Percentiles rank a stretch among this genome's conserved stretches.
Conservation (phyloP, 2,113 vertebrate genomes). For the Ammospiza nelsoni region DNA sequence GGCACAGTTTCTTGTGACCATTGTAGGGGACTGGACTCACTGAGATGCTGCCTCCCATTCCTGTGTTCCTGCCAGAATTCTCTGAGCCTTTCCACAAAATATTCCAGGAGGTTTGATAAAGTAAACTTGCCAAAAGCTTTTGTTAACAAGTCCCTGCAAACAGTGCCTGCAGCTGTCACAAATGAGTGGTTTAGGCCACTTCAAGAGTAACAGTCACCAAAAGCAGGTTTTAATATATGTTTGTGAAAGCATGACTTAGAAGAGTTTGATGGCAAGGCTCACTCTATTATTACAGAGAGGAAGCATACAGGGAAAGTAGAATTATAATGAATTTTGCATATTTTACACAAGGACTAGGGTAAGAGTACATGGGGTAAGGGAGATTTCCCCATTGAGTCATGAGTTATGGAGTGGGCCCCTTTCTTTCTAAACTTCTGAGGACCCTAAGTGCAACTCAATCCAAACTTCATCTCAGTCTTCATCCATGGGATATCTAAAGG, state of each 20-base stretch:
- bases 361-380: not conserved
- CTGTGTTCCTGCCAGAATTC: not conserved
- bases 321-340: not conserved
- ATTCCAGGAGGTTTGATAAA: not conserved
- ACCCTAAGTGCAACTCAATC: not conserved
- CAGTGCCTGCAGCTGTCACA: not conserved
- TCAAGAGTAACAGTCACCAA: not conserved
- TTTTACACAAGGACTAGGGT: not conserved
- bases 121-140: not conserved
- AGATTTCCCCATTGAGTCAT: not conserved
- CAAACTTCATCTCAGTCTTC: not conserved
- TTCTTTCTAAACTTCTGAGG: not conserved
- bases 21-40: not conserved
- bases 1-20: not conserved
- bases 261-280: not conserved
- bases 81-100: not conserved
- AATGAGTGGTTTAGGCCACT: not conserved
- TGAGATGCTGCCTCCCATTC: not conserved
- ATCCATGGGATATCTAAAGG: not conserved
- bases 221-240: not conserved
- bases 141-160: not conserved
- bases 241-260: not conserved
- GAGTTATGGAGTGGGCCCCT: not conserved
- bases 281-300: not conserved
- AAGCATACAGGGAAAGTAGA: not conserved